A percentile compares a stretch with the other conserved stretches of the same genome.
Conservation (phyloP, 2,113 vertebrate species). For the Sus scrofa region T2T-Sscrofa CM000824.6:145286501-145287000, state of each 20-base stretch:
- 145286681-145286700: constrained; percentile 1
- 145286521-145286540: no score
- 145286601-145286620: constrained; percentile 27
- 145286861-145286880: constrained; percentile 18
- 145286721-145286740: neutral
- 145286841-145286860: neutral
- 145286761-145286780: constrained; percentile 28
- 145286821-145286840: constrained; percentile 33
- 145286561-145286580: no score
- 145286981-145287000: neutral
- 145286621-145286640: constrained; percentile 36
- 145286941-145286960: constrained; percentile 31
- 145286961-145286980: constrained; percentile 5
- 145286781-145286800: neutral
- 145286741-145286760: constrained; percentile 44
- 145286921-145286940: constrained; percentile 42
- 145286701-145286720: neutral
- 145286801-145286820: constrained; percentile 31
- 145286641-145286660: neutral
- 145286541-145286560: no score
- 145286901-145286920: neutral
- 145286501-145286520: no score
- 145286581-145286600: neutral
- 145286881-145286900: constrained; percentile 52
- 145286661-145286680: constrained; percentile 23